Base-by-base conservation (phyloP, 2,888 invertebrate genomes). In the Plemyria rubiginata region DNA sequence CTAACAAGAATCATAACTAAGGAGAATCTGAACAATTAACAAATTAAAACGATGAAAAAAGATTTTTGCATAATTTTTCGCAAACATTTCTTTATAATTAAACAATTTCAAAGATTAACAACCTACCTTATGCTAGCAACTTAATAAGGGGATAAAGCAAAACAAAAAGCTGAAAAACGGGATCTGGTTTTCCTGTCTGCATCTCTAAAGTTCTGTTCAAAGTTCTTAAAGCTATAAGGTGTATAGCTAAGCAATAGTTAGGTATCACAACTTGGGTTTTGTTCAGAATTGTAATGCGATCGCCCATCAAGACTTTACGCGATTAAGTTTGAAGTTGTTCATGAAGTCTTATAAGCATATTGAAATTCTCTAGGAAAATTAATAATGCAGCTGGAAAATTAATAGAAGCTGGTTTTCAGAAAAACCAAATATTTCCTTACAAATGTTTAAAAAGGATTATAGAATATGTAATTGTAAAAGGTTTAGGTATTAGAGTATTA, bases 181-280 rank as follows among this genome's bases (percentile, higher is more conserved):
- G 50, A 9, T 50, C 29, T 49, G n/a, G 13, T 32, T 50, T 50
- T 50, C 32, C 32, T 46, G 46, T 50, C 50, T 15, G 50, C 50
- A 32, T 32, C 32, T 6, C 50, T 50, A 5, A 32, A 55, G 15
- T 52, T 50, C 11, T 48, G 13, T 50, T 52, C 41, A 55, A 58
- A 62, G 56, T 56, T 60, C 40, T 54, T 59, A 52, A 59, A 61
- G 52, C 61, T 52, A 50, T 38, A 52, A 50, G 60, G 43, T 54
- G 13, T 29, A 49, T 49, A 49, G 28, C 2, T 49, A n/a, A 54
- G 15, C 50, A 45, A 40, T 45, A 58, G 54, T 40, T 50, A 32
- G 32, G 46, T 51, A 62, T 62, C 43, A 45, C 16, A 64, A 64
- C 52, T 64, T 43, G 9, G 29, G 58, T 51, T 55, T 51, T 54